Base-by-base conservation (phyloP, 2,888 invertebrate species). In the Ceramica pisi region DNA sequence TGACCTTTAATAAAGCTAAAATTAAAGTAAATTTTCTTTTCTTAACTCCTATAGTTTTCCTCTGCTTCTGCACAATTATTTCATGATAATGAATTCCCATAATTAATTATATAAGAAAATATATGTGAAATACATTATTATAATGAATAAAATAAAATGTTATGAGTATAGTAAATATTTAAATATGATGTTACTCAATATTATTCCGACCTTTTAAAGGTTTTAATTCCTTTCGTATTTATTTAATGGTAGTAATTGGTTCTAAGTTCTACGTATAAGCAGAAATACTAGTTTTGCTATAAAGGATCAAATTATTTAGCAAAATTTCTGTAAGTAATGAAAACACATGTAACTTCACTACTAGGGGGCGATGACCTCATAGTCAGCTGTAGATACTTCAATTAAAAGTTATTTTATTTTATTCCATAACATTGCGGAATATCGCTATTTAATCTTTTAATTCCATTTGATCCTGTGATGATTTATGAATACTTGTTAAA, bases 1-100 rank as follows among this genome's bases (percentile, higher is more conserved):
- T 80, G 67, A 83, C 65, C 61, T 64, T 56, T 62, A 80, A 80
- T 83, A 80, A 80, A 80, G 65, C 75, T 83, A 67, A 80, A 83
- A 26, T 59, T 63, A 10, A 65, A 59, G 50, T 67, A 66, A 66
- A 31, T 41, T 60, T 63, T 83, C 53, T 83, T 80, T 80, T 80
- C 48, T 83, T 82, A 56, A 53, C n/a, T 26, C 80, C 74, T 66
- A 21, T 44, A 21, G n/a, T 9, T 56, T 31, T 26, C 48, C 19
- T 21, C n/a, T 48, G 53, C 31, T 44, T 53, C 21, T 7, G 46
- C 67, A 41, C 12, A 46, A 38, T 46, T 67, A 70, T 71, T 56
- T 72, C 3, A 31, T 31, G 31, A 31, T n/a, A 53, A 71, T 10
- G 8, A 44, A 19, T 68, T 46, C 21, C 55, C 5, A 7, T 46